Percentiles rank a stretch among this genome's conserved stretches.
Conservation (phyloP, 2,113 vertebrate genomes). For the Holacanthus passer region DNA sequence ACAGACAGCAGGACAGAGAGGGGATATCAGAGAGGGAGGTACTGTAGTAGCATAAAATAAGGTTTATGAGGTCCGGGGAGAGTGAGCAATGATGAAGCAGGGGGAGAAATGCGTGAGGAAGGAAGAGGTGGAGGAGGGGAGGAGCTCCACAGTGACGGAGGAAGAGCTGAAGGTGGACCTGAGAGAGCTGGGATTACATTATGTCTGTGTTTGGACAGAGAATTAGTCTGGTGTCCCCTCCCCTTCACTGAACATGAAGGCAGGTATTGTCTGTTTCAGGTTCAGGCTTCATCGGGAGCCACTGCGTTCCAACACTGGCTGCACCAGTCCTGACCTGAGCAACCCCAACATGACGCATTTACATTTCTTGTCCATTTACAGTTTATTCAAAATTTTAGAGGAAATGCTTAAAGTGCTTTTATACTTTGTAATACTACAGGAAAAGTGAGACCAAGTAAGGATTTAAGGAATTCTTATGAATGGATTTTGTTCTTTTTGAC, state of each 20-base stretch:
- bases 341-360: not conserved
- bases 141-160: conserved; percentile 1
- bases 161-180: conserved; percentile 11
- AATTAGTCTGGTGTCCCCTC: not conserved
- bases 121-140: conserved; percentile 19
- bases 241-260: conserved; percentile 21
- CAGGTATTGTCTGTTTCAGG: conserved; percentile 23
- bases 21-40: conserved; percentile 28
- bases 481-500: too few relatives aligned
- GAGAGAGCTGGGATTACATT: conserved; percentile 7
- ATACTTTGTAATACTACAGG: too few relatives aligned
- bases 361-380: not conserved
- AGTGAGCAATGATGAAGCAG: conserved; percentile 21
- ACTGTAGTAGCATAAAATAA: conserved; percentile 38
- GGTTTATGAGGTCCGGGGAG: conserved; percentile 34
- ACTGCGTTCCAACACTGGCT: too few relatives aligned
- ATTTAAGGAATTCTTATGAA: too few relatives aligned
- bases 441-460: too few relatives aligned
- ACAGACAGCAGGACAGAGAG: conserved; percentile 33
- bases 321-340: not conserved
- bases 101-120: conserved; percentile 28
- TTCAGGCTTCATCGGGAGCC: conserved; percentile 4
- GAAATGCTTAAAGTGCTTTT: not conserved
- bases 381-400: not conserved
- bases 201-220: not conserved